Evolutionary conservation across 2,113 vertebrate species (phyloP), one percentile per base, ranked within the genome.

Genomic region (Donacobius atricapilla): DNA sequence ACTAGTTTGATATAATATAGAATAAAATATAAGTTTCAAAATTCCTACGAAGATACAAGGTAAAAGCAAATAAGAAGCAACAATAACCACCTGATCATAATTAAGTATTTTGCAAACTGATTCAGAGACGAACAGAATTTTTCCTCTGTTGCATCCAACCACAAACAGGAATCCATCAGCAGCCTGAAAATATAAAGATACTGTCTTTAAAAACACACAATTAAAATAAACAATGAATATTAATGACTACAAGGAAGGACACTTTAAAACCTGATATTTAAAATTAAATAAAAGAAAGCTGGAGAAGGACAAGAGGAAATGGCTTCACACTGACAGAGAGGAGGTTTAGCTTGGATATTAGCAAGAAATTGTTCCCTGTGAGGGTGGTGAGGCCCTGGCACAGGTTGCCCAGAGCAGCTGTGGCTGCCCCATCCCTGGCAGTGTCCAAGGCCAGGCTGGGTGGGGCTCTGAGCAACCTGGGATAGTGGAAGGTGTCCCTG

Each of bases 81-180:
- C 40, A 57, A 54, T 83, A 97, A 94, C 73, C 95, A 99, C 99
- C 98, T 98, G 98, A 96, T 97, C 98, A 95, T 99, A 99, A 95
- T 99, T 99, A 84, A 99, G 98, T 83, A 98, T 99, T 98, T 99
- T 99, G 77, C 98, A 98, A 95, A 99, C 97, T 35, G 99, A 99
- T 96, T 99, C 99, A 10, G 99, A 99, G 94, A 99, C 98, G 97
- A 99, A 99, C 84, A 99, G 97, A 92, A 99, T 99, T 97, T 98
- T 99, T 89, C 99, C 99, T 95, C 99, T 98, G 97, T 99, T 98
- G 94, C 99, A 99, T 97, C 98, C 98, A 93, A 99, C 98, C 82
- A 99, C 99, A 97, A 99, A 99, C 15, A 99, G 98, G 97, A 99
- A 99, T 48, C 99, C 99, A 89, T 99, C 99, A 39, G 98, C 98